Conservation (phyloP, 2,113 vertebrate species). For the Mesoclemmys tuberculata region DNA sequence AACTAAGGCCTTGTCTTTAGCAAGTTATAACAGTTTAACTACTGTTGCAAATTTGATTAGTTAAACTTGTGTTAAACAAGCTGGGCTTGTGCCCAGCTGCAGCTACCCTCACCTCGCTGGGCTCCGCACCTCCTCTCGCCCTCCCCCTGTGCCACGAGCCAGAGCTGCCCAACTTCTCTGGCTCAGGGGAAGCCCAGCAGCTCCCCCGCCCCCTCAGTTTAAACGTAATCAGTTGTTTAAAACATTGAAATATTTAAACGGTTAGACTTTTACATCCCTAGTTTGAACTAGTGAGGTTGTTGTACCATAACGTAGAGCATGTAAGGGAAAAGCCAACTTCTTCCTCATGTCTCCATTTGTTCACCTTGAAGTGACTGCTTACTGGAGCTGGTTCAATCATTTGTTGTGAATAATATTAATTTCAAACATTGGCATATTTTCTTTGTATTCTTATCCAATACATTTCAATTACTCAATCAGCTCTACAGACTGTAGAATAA, state of each 20-base stretch:
- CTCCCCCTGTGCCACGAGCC: too few relatives aligned
- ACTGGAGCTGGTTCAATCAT: not conserved
- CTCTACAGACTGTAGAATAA: not conserved
- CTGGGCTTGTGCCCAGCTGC: too few relatives aligned
- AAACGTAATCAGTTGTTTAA: too few relatives aligned
- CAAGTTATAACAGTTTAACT: not conserved
- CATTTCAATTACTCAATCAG: not conserved
- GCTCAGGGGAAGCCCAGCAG: too few relatives aligned
- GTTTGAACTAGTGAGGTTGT: not conserved
- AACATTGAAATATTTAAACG: too few relatives aligned
- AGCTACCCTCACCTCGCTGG: too few relatives aligned
- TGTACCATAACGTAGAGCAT: not conserved
- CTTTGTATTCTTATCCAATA: not conserved
- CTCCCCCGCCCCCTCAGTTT: too few relatives aligned
- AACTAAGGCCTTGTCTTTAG: not conserved
- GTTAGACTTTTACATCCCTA: too few relatives aligned
- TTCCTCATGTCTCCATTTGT: not conserved
- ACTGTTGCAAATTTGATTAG: not conserved
- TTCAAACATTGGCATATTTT: not conserved
- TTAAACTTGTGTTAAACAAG: not conserved
- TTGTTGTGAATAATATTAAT: not conserved
- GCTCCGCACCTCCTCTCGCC: too few relatives aligned
- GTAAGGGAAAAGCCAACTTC: not conserved
- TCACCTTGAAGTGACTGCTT: not conserved
- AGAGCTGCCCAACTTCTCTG: too few relatives aligned